phyloP scores from a whole-genome alignment of 2,113 vertebrate species.

The Lamprotornis superbus region DNA sequence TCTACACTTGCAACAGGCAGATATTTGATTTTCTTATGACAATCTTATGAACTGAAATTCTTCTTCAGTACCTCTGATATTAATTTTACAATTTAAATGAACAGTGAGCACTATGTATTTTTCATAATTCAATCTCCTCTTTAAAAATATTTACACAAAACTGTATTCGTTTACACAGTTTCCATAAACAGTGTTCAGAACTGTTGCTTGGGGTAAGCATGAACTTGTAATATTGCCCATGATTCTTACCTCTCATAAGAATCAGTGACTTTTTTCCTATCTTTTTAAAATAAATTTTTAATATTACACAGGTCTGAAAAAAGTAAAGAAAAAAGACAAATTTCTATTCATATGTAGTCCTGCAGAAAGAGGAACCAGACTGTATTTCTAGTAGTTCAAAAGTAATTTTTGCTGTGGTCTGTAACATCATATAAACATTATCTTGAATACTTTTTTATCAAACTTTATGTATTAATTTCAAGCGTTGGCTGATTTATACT shows the following conservation, averaged over 20 bases:
- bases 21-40: not conserved
- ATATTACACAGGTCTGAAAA: not conserved
- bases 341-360: not conserved
- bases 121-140: not conserved
- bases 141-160: not conserved
- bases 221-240: not conserved
- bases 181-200: not conserved
- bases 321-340: not conserved
- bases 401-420: not conserved
- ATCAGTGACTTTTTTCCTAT: not conserved
- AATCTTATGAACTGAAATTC: not conserved
- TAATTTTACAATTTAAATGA: not conserved
- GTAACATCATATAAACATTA: not conserved
- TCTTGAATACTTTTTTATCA: not conserved
- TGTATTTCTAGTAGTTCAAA: not conserved
- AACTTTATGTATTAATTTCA: not conserved
- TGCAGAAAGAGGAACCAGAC: not conserved
- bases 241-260: not conserved
- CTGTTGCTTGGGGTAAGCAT: not conserved
- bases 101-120: not conserved
- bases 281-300: not conserved
- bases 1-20: not conserved
- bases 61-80: not conserved
- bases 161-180: fast-evolving
- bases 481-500: not conserved